These are phyloP conservation scores for Hylaea fasciaria DNA, from an alignment of 2,888 invertebrate genomes.

Conservation along the genomic window DNA sequence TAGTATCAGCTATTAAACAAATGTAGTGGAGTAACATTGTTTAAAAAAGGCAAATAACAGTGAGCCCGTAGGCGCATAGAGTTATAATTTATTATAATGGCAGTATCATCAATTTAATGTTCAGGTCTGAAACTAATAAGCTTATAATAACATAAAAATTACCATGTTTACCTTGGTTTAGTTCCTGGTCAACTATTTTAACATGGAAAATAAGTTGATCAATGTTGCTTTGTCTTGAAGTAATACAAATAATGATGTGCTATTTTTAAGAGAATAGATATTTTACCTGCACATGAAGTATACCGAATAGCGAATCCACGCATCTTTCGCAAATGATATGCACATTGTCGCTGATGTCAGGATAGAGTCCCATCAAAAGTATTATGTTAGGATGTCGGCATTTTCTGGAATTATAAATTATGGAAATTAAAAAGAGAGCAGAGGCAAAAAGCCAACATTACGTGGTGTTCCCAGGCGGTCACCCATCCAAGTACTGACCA, in stretches of 20 bases:
- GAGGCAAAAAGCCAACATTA: conserved; percentile 48
- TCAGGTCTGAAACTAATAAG: too few relatives aligned
- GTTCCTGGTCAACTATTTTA: too few relatives aligned
- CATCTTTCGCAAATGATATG: conserved; percentile 80
- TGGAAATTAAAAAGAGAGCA: conserved; percentile 1
- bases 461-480: conserved; percentile 75
- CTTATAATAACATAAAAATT: too few relatives aligned
- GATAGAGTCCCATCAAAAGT: conserved; percentile 79
- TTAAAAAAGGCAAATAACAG: too few relatives aligned
- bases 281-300: conserved; percentile 75
- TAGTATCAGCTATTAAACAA: too few relatives aligned
- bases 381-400: conserved; percentile 82
- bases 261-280: neutral
- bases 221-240: too few relatives aligned
- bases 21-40: too few relatives aligned
- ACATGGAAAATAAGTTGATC: too few relatives aligned
- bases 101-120: too few relatives aligned
- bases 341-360: conserved; percentile 68
- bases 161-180: too few relatives aligned
- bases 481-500: conserved; percentile 77
- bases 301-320: conserved; percentile 70
- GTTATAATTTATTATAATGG: too few relatives aligned
- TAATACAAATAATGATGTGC: neutral
- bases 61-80: too few relatives aligned
- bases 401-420: conserved; percentile 65